Base-by-base conservation (phyloP, 2,113 vertebrate species). In the Sceloporus undulatus region DNA sequence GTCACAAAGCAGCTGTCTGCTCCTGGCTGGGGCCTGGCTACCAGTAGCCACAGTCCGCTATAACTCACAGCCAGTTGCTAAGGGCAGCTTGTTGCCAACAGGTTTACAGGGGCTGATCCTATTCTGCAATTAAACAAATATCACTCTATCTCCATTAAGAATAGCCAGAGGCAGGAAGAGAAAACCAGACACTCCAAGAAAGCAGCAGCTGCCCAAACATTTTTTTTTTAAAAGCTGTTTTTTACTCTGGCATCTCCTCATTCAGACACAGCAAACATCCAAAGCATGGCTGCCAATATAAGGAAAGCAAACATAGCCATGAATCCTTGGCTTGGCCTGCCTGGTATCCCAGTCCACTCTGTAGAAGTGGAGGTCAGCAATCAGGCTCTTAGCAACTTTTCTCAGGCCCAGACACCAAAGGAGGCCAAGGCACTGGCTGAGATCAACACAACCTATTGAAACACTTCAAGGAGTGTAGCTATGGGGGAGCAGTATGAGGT, bases 21-120 rank as follows among this genome's bases (percentile, higher is more conserved):
- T 48, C 68, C 54, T 27, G 78, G 54, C 0, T 0, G 66, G 70
- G 56, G 78, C 14, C 71, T 0, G 0, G 85, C 29, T 75, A 70
- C 86, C 2, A 38, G 42, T 10, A 40, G 66, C 65, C 65, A 48
- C 18, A 56, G 82, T 27, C 68, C n/a, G 52, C 21, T 13, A 38
- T 62, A 40, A 59, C 56, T 42, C 52, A 42, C 75, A 52, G 81
- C 7, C n/a, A 76, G 52, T 76, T 21, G 65, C 54, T 16, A 65
- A 21, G 54, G 25, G 25, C 68, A 74, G 86, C 52, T 68, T 38
- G 70, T 62, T 62, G 54, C 86, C 54, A 56, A 2, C 48, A 19
- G 13, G 13, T 16, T 80, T 79, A 18, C 21, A 84, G 65, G 7
- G 42, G 52, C 29, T 42, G 54, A 74, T 59, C 25, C 40, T n/a